A percentile compares a stretch with the other conserved stretches of the same genome.
Conservation (phyloP, 2,888 invertebrate species). For the Lasius fuliginosus region DNA sequence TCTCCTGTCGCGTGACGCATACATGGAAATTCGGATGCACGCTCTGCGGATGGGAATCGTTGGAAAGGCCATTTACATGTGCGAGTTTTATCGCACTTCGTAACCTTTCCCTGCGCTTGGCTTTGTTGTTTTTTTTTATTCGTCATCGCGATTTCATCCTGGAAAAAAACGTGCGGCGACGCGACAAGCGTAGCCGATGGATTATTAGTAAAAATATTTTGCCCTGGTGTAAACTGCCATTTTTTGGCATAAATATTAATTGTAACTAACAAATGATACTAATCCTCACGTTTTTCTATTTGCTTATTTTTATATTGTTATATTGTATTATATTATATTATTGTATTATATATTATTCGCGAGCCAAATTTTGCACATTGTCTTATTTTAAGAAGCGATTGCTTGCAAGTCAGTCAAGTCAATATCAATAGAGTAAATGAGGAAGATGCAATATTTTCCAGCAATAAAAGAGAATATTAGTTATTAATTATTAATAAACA, state of each 20-base stretch:
- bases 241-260: background rate
- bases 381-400: background rate
- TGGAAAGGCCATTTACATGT: slow-evolving; percentile 59
- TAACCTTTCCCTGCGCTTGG: slow-evolving; percentile 39
- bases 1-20: slow-evolving; percentile 29
- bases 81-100: slow-evolving; percentile 50
- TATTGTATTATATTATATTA: background rate
- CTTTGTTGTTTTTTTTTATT: slow-evolving; percentile 19
- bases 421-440: background rate
- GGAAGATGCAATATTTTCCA: background rate
- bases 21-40: slow-evolving; percentile 37
- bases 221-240: background rate
- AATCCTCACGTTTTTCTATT: background rate
- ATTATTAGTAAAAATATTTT: slow-evolving; percentile 48
- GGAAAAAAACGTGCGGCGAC: slow-evolving; percentile 16
- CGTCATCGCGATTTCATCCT: slow-evolving; percentile 29
- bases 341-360: background rate
- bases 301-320: background rate
- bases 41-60: slow-evolving; percentile 42
- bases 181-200: slow-evolving; percentile 22
- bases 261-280: background rate
- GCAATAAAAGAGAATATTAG: background rate
- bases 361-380: background rate
- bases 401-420: background rate
- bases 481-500: background rate